Base-by-base conservation (phyloP, 2,797 vertebrate genomes). In the Pristis pectinata region DNA sequence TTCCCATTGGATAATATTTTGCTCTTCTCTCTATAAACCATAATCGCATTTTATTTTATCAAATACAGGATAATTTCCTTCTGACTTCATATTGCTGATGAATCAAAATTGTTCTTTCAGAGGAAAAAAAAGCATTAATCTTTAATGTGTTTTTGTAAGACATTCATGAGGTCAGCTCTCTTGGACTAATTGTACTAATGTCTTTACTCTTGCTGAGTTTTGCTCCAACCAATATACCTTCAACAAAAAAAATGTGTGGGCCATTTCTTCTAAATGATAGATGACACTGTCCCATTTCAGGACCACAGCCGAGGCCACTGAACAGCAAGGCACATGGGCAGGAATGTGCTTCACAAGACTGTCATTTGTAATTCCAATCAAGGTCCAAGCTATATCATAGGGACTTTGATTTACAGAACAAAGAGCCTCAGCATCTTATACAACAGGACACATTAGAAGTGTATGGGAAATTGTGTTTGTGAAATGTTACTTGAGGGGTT, bases 71-170 rank as follows among this genome's bases (percentile, higher is more conserved):
- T 85, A 64, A 64, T 9, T 61, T 91, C 15, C 64, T 91, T 67
- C 59, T 64, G 59, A 37, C 59, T 91, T 91, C 34, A 64, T 59
- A 22, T 61, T 64, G 87, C 59, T 91, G 87, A 64, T 64, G 17
- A 41, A 64, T 91, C 87, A 91, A 64, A 64, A 19, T 91, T 64
- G 87, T 61, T 91, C 56, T 64, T 89, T 89, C n/a, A n/a, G 59
- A 64, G 59, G 13, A 5, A 91, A 64, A 85, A 59, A 64, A 64
- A 15, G 61, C 87, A 64, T 91, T 64, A 91, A 91, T 22, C 59
- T 91, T 91, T 91, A 64, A 64, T 91, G 59, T 19, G 59, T 61
- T 91, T 64, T 91, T n/a, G 61, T 41, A 64, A 37, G 61, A 91
- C 53, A 89, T 89, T 37, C 56, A 64, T 37, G 59, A 34, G 61